Evolutionary conservation across 2,113 vertebrate species (phyloP), one percentile per base, ranked within the genome.

Genomic region (Callospermophilus lateralis): DNA sequence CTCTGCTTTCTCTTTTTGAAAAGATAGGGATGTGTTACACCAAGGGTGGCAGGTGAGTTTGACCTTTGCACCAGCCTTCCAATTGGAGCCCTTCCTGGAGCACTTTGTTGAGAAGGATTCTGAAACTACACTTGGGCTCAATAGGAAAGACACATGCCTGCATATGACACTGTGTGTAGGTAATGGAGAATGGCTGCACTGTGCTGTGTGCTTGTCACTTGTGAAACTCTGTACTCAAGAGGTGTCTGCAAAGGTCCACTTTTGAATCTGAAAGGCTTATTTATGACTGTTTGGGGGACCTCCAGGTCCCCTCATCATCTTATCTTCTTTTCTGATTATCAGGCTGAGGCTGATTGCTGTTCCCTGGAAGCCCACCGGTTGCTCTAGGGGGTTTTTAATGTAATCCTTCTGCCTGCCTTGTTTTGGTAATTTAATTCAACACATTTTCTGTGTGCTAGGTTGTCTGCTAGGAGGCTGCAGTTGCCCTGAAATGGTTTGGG

Each of bases 391-490:
- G 30, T 80, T 93, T 86, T 80, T 53, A 91, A 92, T 92, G 39
- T 42, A 74, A 88, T 94, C 81, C 55, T 95, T 90, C 80, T 85
- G 72, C 80, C 67, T 87, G 72, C 73, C 77, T 90, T 65, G 42
- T 67, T 83, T 85, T 61, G 68, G 81, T 89, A 32, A 96, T 92
- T 80, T 78, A 89, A 61, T 89, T 97, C 45, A 78, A 93, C 93
- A 93, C 78, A 84, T 90, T 78, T 74, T 4, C 73, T 85, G 22
- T 77, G 89, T 94, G 91, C 22, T 39, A 78, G 58, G 88, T 45
- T 81, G 84, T 67, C 76, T 37, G 87, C 90, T 81, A 55, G 85
- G 61, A 93, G 45, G 48, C 70, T 85, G 37, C 16, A 17, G 37
- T 58, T 92, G 72, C 93, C 89, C 61, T 26, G 20, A 39, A 85